Percentiles rank a stretch among this genome's conserved stretches.
These are phyloP conservation scores for Urechis unicinctus DNA, from an alignment of 2,888 invertebrate genomes.

Conservation along the genomic window DNA sequence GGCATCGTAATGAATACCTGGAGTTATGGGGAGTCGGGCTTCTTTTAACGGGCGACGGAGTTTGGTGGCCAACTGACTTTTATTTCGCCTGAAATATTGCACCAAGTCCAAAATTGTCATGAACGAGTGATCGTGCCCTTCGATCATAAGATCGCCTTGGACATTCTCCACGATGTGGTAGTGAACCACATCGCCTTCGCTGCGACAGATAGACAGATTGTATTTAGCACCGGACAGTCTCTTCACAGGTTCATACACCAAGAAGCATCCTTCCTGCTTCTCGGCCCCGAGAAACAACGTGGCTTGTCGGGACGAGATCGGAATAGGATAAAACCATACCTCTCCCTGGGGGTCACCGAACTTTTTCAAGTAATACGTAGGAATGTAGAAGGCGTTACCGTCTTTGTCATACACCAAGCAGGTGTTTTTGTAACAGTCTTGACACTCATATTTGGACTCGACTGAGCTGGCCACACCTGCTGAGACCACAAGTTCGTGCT, in stretches of 20 bases:
- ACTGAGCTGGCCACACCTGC: neutral
- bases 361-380: slow-evolving; percentile 11
- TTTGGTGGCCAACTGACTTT: slow-evolving; percentile 16
- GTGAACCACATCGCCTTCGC: slow-evolving; percentile 20
- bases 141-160: slow-evolving; percentile 25
- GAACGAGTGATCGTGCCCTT: slow-evolving; percentile 24
- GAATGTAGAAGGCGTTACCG: slow-evolving; percentile 20
- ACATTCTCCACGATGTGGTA: slow-evolving; percentile 23
- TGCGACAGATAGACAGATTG: slow-evolving; percentile 19
- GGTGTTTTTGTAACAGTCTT: slow-evolving; percentile 5
- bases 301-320: slow-evolving; percentile 20
- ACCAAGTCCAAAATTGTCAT: slow-evolving; percentile 22
- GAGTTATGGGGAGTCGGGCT: slow-evolving; percentile 17
- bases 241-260: slow-evolving; percentile 18
- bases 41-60: slow-evolving; percentile 22
- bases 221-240: slow-evolving; percentile 8
- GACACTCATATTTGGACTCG: neutral
- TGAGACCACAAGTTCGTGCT: neutral
- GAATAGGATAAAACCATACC: slow-evolving; percentile 24
- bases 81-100: slow-evolving; percentile 20
- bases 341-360: slow-evolving; percentile 23
- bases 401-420: slow-evolving; percentile 18
- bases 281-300: slow-evolving; percentile 20
- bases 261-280: slow-evolving; percentile 24
- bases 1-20: slow-evolving; percentile 21